Evolutionary conservation across 2,797 vertebrate species (phyloP).

Genomic region (Corythornis leucogaster): DNA sequence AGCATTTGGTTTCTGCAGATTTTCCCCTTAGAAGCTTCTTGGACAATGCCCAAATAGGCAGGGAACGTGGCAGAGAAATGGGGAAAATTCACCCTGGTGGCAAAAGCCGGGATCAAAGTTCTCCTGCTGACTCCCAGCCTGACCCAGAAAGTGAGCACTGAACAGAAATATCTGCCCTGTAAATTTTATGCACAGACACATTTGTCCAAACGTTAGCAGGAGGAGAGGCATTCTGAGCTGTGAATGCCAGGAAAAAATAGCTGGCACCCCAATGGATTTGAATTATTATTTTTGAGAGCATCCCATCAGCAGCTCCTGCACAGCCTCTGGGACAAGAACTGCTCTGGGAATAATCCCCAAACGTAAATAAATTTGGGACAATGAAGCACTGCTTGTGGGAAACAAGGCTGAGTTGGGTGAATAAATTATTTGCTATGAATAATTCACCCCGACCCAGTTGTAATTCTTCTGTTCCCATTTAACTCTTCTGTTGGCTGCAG

Average conservation of each 20-base stretch:
- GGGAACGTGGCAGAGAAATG: rapidly evolving
- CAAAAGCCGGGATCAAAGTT: background rate
- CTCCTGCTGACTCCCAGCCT: background rate
- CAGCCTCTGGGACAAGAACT: background rate
- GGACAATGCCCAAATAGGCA: rapidly evolving
- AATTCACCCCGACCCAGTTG: slow-evolving; percentile 51
- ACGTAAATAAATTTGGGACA: background rate
- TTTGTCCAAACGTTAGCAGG: background rate
- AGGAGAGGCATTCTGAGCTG: background rate
- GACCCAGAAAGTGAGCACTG: background rate
- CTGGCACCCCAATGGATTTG: background rate
- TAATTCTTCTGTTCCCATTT: background rate
- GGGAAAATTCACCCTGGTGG: background rate
- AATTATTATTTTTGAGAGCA: slow-evolving; percentile 16
- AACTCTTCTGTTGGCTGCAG: background rate
- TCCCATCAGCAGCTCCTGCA: background rate
- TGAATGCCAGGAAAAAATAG: background rate
- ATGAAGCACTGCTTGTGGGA: background rate
- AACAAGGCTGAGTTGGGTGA: background rate
- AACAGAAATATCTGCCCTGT: background rate
- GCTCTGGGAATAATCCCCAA: background rate
- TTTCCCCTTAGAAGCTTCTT: background rate
- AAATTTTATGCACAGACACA: background rate
- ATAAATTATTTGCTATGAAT: slow-evolving; percentile 58
- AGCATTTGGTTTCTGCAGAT: background rate